phyloP scores from a whole-genome alignment of 2,113 vertebrate genomes.

The Tauraco erythrolophus region DNA sequence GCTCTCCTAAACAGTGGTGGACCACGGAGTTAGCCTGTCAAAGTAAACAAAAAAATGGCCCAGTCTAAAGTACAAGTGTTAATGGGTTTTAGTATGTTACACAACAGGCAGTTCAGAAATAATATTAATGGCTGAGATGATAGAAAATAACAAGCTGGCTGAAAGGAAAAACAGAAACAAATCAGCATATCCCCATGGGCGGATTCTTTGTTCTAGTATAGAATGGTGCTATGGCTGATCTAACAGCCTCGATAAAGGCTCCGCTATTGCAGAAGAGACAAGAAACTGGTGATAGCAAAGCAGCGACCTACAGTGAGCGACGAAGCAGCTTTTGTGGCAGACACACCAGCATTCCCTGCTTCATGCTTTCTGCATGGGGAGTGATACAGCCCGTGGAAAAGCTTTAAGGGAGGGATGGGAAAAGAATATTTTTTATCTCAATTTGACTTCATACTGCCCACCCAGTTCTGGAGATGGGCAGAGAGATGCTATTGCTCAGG shows the following conservation, averaged over 20 bases:
- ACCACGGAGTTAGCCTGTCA: background rate
- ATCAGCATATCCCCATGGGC: too few relatives aligned
- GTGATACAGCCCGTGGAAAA: background rate
- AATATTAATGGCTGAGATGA: background rate
- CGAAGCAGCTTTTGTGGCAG: background rate
- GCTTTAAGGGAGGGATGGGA: rapidly evolving
- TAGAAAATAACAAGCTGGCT: background rate
- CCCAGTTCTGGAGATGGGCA: background rate
- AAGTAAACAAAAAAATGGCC: background rate
- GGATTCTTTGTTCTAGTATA: background rate
- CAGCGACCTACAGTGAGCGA: background rate
- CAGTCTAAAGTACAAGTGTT: background rate
- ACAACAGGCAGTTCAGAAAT: background rate
- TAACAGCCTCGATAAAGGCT: background rate
- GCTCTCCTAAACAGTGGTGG: background rate
- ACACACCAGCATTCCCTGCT: rapidly evolving
- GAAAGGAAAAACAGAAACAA: background rate
- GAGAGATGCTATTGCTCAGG: rapidly evolving
- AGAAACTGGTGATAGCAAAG: background rate
- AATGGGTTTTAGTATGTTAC: background rate
- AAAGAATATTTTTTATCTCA: background rate
- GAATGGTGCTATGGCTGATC: background rate
- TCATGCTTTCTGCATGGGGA: background rate
- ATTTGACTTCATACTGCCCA: background rate
- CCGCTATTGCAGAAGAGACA: background rate